Base-by-base conservation (phyloP, 1,140 invertebrate genomes). In the Drosophila arawakana region DNA sequence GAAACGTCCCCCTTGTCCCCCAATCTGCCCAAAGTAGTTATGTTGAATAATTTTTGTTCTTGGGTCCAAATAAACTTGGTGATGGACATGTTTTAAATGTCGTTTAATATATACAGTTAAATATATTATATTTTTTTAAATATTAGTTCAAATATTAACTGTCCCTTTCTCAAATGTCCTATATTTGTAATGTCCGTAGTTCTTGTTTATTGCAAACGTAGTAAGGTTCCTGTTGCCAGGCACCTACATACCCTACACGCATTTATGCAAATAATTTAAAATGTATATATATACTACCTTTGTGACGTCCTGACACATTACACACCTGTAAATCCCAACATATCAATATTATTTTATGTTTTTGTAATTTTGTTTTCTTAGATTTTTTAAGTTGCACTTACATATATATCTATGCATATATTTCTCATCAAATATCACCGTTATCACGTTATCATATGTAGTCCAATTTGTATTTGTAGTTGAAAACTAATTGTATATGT, bases 401-500 rank as follows among this genome's bases (percentile, higher is more conserved):
- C 57, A 78, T 11, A 66, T 61, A 50, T 15, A 60, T 43, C 50
- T 30, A 30, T 30, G 25, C n/a, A 59, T 59, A 57, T 52, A 18
- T n/a, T 52, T 46, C 47, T 55, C 66, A 74, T 37, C 54, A 39
- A 30, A 54, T 63, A 57, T 41, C 54, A 57, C 9, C 47, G n/a
- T 62, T 67, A 55, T 52, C 78, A 76, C 76, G 50, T 58, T 68
- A 59, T 67, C 46, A 61, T 61, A 34, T 58, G 66, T 75, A 86
- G 76, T 74, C 74, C 71, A 80, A 83, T 75, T 59, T 75, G 88
- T 91, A 91, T 81, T 84, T 78, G 82, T 91, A 89, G 80, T 89
- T 90, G 86, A 90, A 81, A 91, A 91, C 88, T 91, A 91, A 91
- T 91, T 90, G 85, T 90, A 89, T 85, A 85, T 91, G 89, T 91